Evolutionary conservation across 2,888 invertebrate genomes (phyloP), one percentile per base, ranked within the genome.

Genomic region (Eudasyphora cyanicolor): DNA sequence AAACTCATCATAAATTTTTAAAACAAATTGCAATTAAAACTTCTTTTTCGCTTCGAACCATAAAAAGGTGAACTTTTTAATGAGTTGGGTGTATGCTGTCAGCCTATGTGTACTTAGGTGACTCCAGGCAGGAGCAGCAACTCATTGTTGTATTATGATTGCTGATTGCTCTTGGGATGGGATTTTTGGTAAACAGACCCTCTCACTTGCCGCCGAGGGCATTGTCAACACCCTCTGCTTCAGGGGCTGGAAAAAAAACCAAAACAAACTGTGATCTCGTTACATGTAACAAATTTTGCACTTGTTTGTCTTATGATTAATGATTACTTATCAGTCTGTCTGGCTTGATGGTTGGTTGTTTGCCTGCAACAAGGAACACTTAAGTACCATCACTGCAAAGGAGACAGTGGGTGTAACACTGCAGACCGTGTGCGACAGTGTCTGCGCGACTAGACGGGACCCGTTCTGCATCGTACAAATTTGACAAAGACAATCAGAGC

Each of bases 21-120:
- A 64, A 64, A 83, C 74, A 80, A 80, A 80, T 78, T 76, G 78
- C 81, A 84, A 84, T 84, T 84, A 84, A 81, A 77, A 64, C 64
- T 76, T 77, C 71, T 73, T 80, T 19, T 73, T 57, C 32, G 17
- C 14, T 21, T 35, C 21, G 21, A 19, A 60, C 17, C 35, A 6
- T 8, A 38, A 35, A 67, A 67, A 67, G 42, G 67, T 67, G 67
- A 67, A 67, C 67, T 67, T 67, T 67, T 67, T 67, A 67, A 67
- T 67, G 67, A 67, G 64, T 35, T 57, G 57, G 5, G n/a, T 19
- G 27, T 57, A 57, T 27, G 27, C 27, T 42, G 29, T 17, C 24
- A 29, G 60, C 60, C 60, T 57, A 24, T 12, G 27, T 27, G 19
- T n/a, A 35, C 64, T 38, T 12, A n/a, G 35, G 38, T 1, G n/a